These are phyloP conservation scores for Sitta carolinensis DNA, from an alignment of 2,797 vertebrate species.

Conservation along the genomic window DNA sequence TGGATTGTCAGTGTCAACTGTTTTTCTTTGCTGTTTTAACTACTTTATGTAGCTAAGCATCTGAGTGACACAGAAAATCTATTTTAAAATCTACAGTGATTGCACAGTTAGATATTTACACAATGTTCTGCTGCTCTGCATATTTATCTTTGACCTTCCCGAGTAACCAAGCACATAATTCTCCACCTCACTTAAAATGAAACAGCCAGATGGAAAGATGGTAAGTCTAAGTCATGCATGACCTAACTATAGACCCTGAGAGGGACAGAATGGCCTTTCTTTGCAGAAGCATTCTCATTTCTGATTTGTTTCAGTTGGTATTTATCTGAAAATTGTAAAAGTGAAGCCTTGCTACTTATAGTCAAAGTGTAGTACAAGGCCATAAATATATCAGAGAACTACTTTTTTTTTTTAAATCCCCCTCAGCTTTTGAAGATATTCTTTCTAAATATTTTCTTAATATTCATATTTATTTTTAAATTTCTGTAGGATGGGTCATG, in stretches of 20 bases:
- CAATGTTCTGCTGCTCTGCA: constrained; percentile 7
- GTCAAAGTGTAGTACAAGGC: background rate
- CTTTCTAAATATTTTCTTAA: no score
- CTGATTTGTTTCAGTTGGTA: background rate
- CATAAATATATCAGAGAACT: background rate
- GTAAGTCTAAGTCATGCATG: background rate
- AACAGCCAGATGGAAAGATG: background rate
- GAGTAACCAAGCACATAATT: background rate
- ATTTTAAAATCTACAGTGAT: constrained; percentile 6
- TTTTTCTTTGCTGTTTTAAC: constrained; percentile 25
- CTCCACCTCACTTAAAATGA: constrained; percentile 14
- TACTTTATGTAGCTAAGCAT: background rate
- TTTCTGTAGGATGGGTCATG: background rate
- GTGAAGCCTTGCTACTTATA: background rate
- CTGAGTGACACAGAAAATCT: constrained; percentile 3
- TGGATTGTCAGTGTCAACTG: constrained; percentile 24
- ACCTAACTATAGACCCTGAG: background rate
- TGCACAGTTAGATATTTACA: constrained; percentile 30
- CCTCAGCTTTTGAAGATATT: background rate
- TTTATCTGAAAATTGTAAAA: background rate
- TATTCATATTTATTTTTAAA: background rate
- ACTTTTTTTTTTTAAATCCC: background rate
- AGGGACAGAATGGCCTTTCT: background rate
- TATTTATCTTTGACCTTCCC: background rate
- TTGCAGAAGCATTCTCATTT: background rate